Conservation (phyloP, 2,113 vertebrate species). For the Mesocricetus auratus region DNA sequence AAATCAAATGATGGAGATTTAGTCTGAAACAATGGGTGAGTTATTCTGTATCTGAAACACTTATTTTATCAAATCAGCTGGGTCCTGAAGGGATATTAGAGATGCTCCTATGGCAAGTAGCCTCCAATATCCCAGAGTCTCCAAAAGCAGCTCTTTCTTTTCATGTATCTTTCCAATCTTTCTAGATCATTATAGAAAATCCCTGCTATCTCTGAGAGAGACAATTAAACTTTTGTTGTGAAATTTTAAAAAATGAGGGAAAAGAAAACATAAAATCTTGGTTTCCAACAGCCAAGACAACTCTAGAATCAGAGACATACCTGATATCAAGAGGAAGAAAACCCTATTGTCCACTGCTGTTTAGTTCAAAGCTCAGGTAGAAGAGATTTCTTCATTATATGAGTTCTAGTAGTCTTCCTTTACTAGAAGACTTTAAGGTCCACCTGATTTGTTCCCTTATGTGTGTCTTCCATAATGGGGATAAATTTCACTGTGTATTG, state of each 20-base stretch:
- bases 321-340: not conserved
- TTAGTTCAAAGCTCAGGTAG: not conserved
- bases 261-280: not conserved
- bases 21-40: too few relatives aligned
- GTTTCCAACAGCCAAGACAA: not conserved
- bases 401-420: not conserved
- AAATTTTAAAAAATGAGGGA: not conserved
- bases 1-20: too few relatives aligned
- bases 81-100: not conserved
- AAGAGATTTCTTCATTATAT: not conserved
- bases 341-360: not conserved
- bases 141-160: not conserved
- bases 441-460: not conserved
- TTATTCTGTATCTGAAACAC: not conserved
- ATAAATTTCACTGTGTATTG: not conserved
- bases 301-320: not conserved
- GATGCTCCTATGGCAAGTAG: not conserved
- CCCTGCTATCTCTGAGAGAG: not conserved
- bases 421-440: not conserved
- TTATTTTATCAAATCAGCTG: not conserved
- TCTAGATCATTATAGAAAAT: not conserved
- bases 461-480: not conserved
- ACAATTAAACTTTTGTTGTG: not conserved
- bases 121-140: not conserved
- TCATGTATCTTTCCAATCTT: not conserved